These are phyloP conservation scores for Alosa sapidissima DNA, from an alignment of 2,797 vertebrate species.

Conservation along the genomic window DNA sequence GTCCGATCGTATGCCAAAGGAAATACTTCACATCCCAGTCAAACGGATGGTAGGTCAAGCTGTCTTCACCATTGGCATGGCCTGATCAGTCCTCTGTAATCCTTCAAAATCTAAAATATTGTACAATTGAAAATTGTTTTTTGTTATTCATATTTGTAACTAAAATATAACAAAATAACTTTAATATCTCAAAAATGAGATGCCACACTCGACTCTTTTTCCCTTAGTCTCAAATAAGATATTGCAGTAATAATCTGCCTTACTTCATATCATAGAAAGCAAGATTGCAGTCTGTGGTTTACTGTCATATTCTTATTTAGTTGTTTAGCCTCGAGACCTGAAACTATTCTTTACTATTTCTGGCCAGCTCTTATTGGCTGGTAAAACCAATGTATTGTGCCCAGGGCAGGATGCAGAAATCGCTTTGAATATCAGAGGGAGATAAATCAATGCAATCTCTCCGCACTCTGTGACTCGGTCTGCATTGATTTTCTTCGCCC, in stretches of 20 bases:
- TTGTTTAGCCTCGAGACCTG: constrained; percentile 16
- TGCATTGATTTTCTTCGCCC: constrained; percentile 22
- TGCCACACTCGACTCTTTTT: not conserved
- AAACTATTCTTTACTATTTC: constrained; percentile 25
- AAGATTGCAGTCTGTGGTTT: not conserved
- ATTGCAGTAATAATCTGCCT: not conserved
- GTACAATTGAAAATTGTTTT: not conserved
- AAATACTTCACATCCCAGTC: not conserved
- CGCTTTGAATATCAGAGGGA: constrained; percentile 22
- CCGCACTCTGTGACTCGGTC: constrained; percentile 14
- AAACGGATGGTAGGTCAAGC: not conserved
- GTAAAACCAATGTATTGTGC: constrained; percentile 11
- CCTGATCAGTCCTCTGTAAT: not conserved
- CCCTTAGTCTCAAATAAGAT: not conserved
- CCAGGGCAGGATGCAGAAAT: constrained; percentile 20
- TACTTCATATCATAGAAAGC: not conserved
- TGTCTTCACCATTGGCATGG: not conserved
- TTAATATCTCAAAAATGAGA: not conserved
- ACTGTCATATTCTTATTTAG: constrained; percentile 5
- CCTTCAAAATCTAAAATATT: not conserved
- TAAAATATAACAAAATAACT: not conserved
- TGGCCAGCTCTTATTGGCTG: constrained; percentile 17
- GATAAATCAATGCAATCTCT: constrained; percentile 27
- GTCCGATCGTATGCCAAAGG: not conserved
- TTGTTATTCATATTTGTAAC: not conserved